Percentiles rank a stretch among this genome's conserved stretches.
Evolutionary conservation across 2,113 vertebrate genomes (phyloP).

Genomic region (Catharus fuscescens): DNA sequence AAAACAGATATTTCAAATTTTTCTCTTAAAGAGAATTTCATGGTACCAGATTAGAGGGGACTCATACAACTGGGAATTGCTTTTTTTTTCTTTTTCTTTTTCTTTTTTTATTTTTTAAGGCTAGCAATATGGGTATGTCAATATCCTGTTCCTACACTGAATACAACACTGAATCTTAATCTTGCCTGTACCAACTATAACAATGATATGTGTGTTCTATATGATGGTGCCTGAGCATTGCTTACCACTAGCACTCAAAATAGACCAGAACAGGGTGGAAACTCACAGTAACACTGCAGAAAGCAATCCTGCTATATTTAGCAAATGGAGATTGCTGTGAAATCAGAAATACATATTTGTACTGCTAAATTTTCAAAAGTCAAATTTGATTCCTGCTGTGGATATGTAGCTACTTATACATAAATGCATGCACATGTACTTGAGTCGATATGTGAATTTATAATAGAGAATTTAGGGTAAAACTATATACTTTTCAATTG

Average conservation of each 20-base stretch:
- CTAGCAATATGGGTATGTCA: not conserved
- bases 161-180: not conserved
- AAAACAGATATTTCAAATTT: not conserved
- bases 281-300: not conserved
- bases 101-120: not conserved
- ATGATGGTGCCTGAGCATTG: not conserved
- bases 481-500: not conserved
- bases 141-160: not conserved
- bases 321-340: not conserved
- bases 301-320: not conserved
- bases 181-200: not conserved
- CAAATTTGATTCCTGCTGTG: not conserved
- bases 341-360: not conserved
- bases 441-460: not conserved
- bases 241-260: not conserved
- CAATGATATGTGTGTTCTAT: not conserved
- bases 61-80: not conserved
- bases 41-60: not conserved
- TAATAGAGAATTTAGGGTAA: not conserved
- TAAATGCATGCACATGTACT: fast-evolving
- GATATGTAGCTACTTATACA: not conserved
- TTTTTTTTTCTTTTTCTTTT: too few species aligned
- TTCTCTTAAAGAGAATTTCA: not conserved
- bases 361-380: not conserved
- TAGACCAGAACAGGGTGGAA: not conserved